phyloP scores from a whole-genome alignment of 1,140 invertebrate genomes.

The Neelides sp. region DNA sequence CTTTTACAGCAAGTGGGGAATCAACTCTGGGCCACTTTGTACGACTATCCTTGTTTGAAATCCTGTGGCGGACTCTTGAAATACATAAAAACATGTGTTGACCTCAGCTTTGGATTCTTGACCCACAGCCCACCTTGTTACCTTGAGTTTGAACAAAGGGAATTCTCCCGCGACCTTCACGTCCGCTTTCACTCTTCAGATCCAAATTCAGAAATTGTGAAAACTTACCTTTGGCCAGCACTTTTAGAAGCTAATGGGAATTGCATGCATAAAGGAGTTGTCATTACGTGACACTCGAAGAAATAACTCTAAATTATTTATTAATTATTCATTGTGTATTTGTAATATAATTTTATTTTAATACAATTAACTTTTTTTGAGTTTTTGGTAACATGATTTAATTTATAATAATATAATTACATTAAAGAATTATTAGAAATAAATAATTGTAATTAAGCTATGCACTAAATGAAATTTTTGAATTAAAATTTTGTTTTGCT shows the following conservation, averaged over 20 bases:
- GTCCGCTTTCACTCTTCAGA: constrained; percentile 52
- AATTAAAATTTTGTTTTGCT: too few relatives aligned
- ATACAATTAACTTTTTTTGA: too few relatives aligned
- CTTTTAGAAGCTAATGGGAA: constrained; percentile 48
- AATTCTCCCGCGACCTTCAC: constrained; percentile 47
- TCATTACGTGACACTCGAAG: constrained; percentile 45
- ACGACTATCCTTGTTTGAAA: constrained; percentile 60
- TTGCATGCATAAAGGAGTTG: constrained; percentile 58
- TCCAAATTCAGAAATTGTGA: constrained; percentile 43
- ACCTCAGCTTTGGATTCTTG: constrained; percentile 22
- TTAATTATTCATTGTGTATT: too few relatives aligned
- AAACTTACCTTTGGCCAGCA: constrained; percentile 58
- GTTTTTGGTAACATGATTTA: too few relatives aligned
- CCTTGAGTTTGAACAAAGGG: constrained; percentile 45
- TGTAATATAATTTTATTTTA: too few relatives aligned
- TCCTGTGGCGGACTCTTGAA: constrained; percentile 46
- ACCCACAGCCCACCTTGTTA: constrained; percentile 41
- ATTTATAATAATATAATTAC: too few relatives aligned
- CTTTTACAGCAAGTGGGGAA: constrained; percentile 46
- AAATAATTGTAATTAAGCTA: too few relatives aligned
- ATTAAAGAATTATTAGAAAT: too few relatives aligned
- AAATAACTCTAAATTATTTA: neutral
- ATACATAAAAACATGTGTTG: constrained; percentile 51
- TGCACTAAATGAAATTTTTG: too few relatives aligned
- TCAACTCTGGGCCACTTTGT: constrained; percentile 55